These are phyloP conservation scores for Cordilura impudica DNA, from an alignment of 2,888 invertebrate genomes.

Conservation along the genomic window DNA sequence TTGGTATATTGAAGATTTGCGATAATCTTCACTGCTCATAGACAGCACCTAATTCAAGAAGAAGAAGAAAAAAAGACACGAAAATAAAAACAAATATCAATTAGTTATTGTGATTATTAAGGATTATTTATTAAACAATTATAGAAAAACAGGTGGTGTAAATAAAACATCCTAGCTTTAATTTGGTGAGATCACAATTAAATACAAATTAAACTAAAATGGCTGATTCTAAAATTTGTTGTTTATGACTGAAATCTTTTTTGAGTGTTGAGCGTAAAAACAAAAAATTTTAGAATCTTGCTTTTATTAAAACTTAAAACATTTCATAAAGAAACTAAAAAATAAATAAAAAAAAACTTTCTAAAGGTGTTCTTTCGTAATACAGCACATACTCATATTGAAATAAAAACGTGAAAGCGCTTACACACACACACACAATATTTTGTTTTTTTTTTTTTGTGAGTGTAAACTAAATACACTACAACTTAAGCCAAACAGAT, in stretches of 20 bases:
- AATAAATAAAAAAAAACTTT: background rate
- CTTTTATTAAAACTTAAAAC: background rate
- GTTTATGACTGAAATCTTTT: no score
- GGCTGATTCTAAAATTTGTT: no score
- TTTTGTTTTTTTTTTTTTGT: no score
- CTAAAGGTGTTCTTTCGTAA: background rate
- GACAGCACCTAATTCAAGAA: slow-evolving; percentile 85
- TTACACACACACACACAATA: slow-evolving; percentile 45
- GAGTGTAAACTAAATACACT: slow-evolving; percentile 55
- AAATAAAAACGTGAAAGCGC: slow-evolving; percentile 27
- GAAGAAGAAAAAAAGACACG: slow-evolving; percentile 7
- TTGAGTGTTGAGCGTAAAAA: no score
- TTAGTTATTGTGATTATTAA: background rate
- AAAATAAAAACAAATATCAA: slow-evolving; percentile 14
- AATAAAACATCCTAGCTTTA: slow-evolving; percentile 38
- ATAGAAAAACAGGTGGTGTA: slow-evolving; percentile 45
- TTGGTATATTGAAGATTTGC: slow-evolving; percentile 85
- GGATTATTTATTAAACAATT: slow-evolving; percentile 17
- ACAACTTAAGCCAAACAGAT: slow-evolving; percentile 49
- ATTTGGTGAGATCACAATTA: slow-evolving; percentile 36
- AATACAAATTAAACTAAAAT: slow-evolving; percentile 15
- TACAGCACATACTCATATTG: slow-evolving; percentile 44
- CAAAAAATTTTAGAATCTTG: no score
- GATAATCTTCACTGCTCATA: slow-evolving; percentile 92
- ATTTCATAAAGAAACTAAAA: slow-evolving; percentile 1